These are phyloP conservation scores for Toxostoma redivivum DNA, from an alignment of 2,113 vertebrate genomes.

Conservation along the genomic window DNA sequence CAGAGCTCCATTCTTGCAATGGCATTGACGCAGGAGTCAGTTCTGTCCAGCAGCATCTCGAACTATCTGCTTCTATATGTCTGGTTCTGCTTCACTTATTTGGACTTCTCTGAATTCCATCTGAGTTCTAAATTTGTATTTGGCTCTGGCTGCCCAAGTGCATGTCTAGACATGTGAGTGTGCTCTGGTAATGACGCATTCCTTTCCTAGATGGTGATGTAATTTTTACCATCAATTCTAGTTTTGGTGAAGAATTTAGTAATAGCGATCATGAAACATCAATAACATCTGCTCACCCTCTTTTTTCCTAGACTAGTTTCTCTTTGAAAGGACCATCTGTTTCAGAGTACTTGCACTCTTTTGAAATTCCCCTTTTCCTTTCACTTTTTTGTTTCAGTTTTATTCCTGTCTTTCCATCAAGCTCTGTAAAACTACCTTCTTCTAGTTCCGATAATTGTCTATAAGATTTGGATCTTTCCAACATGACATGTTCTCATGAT, in stretches of 20 bases:
- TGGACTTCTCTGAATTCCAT: constrained; percentile 38
- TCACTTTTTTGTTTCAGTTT: not conserved
- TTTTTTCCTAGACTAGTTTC: not conserved
- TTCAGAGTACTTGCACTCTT: not conserved
- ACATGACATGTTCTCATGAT: not conserved
- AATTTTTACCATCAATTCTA: not conserved
- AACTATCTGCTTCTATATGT: constrained; percentile 26
- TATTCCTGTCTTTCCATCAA: not conserved
- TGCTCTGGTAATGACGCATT: not conserved
- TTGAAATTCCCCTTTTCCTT: not conserved
- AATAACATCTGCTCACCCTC: constrained; percentile 21
- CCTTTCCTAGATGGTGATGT: not conserved
- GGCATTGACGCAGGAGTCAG: constrained; percentile 3
- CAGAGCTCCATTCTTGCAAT: not conserved
- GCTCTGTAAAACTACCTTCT: not conserved
- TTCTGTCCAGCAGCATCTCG: constrained; percentile 34
- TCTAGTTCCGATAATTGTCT: not conserved
- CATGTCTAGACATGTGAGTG: constrained; percentile 1
- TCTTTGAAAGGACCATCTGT: constrained; percentile 34
- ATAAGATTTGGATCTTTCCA: not conserved
- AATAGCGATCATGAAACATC: not conserved
- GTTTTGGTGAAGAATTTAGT: constrained; percentile 34
- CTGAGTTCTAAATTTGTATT: constrained; percentile 34
- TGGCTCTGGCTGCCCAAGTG: not conserved
- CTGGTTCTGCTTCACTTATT: constrained; percentile 43